Evolutionary conservation across 1,140 invertebrate genomes (phyloP), one percentile per base, ranked within the genome.

Genomic region (Portunus trituberculatus): DNA sequence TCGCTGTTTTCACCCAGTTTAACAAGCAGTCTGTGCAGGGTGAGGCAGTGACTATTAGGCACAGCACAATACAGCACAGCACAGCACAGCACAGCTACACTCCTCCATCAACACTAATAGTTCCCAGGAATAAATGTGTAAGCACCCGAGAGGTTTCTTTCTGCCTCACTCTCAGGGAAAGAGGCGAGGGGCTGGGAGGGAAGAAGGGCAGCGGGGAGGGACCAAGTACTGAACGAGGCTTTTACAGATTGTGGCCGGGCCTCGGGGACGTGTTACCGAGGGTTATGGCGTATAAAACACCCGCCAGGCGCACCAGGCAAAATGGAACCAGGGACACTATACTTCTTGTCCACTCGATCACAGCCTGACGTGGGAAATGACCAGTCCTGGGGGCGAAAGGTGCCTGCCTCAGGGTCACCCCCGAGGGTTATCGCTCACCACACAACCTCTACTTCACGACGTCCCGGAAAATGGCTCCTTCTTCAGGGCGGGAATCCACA

Each of bases 301-400:
- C 89, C 14, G 2, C 28, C 90, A 76, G 52, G 46, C 29, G 52
- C 90, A 76, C 52, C 90, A n/a, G 29, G 29, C 52, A 76, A 91
- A 91, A 91, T 91, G 59, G 90, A 32, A 91, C 39, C 90, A 20
- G 28, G 29, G 90, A 46, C 25, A 91, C 46, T 91, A 91, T 32
- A 91, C 90, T 45, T 76, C 90, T 52, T 91, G 90, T 76, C 90
- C 90, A 91, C 90, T 91, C 90, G 46, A 91, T 91, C 90, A 91
- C 48, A 25, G 87, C 32, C 31, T 89, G 87, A 87, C 31, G 84
- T 31, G 84, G 84, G 84, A 46, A 39, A 46, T 46, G 31, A 46
- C 87, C 31, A 46, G 87, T n/a, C 90, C 46, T 52, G 4, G 7
- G 90, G 90, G 14, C n/a, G 90, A 28, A 59, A 67, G 52, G 48